Percentiles rank a stretch among this genome's conserved stretches.
Conservation (phyloP, 1,140 invertebrate species). For the Euura lappo region DNA sequence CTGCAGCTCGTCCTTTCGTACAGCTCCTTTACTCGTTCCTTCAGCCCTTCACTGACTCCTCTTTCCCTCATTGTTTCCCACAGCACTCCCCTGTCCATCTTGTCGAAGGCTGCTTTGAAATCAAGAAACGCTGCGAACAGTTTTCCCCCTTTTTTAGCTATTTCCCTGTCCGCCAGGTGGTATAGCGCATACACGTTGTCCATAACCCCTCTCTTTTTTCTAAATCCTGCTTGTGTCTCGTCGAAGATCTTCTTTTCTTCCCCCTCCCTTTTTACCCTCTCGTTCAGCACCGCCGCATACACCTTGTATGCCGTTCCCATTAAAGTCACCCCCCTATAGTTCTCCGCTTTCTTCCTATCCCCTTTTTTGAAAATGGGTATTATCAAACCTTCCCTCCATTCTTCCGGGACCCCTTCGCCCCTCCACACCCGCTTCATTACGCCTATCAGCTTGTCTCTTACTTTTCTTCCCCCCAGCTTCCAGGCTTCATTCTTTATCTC, state of each 20-base stretch:
- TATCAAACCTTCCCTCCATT: conserved; percentile 31
- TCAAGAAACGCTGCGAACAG: no score
- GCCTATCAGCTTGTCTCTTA: neutral
- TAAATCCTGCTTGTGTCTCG: no score
- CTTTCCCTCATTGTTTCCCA: no score
- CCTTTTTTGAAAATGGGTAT: conserved; percentile 34
- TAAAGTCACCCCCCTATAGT: conserved; percentile 30
- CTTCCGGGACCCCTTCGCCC: conserved; percentile 26
- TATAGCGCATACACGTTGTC: no score
- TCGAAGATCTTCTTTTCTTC: neutral
- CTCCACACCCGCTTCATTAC: conserved; percentile 18
- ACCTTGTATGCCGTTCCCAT: conserved; percentile 20
- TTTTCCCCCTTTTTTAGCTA: no score
- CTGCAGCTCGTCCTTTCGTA: conserved; percentile 20
- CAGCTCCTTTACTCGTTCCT: neutral
- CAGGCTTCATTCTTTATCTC: no score
- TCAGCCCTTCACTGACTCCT: no score
- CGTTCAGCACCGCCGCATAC: conserved; percentile 19
- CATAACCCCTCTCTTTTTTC: no score
- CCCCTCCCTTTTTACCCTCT: neutral
- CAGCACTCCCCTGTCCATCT: no score
- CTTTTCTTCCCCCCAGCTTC: no score
- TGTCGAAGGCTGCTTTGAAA: no score
- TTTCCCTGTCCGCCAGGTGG: no score
- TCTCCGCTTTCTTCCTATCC: conserved; percentile 25